Base-by-base conservation (phyloP, 2,888 invertebrate species). In the Rhingia rostrata region DNA sequence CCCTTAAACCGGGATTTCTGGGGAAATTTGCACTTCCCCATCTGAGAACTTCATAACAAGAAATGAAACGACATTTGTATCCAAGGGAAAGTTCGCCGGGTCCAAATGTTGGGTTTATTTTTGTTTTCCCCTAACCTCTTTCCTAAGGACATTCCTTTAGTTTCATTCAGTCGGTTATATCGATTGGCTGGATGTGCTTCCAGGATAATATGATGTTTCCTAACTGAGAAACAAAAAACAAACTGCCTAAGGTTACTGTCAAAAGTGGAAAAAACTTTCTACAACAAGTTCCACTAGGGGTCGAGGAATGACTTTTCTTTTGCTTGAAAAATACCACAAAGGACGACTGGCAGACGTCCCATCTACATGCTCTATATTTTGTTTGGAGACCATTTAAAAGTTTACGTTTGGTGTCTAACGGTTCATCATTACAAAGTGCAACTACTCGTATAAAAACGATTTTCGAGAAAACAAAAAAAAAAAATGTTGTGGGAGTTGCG, bases 361-460 rank as follows among this genome's bases (percentile, higher is more conserved):
- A 6, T 22, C 47, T n/a, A n/a, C n/a, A n/a, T n/a, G n/a, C n/a
- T 43, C 45, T 37, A 9, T 56, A 58, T 51, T 58, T 75, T 75
- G 53, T 53, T 66, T 53, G 47, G 53, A 82, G 47, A 82, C 64
- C 54, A 70, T 75, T 75, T 43, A 64, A 84, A 80, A 47, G 63
- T 45, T 22, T 45, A 33, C 53, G 53, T 37, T 74, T 60, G 51
- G 63, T 53, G 14, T 2, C 70, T 64, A 66, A 78, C 61, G 56
- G 72, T 49, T 56, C 54, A 43, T 78, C 73, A 61, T 41, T 12
- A 22, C 22, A 22, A 22, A 22, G 22, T 22, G 43, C 49, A 56
- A 61, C 67, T 69, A 14, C 10, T 70, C 37, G 37, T 47, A 69
- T 14, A 66, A 63, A 43, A 58, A 63, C 66, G 39, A 78, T 61